Conservation (phyloP, 2,113 vertebrate genomes). For the Onychostruthus taczanowskii region DNA sequence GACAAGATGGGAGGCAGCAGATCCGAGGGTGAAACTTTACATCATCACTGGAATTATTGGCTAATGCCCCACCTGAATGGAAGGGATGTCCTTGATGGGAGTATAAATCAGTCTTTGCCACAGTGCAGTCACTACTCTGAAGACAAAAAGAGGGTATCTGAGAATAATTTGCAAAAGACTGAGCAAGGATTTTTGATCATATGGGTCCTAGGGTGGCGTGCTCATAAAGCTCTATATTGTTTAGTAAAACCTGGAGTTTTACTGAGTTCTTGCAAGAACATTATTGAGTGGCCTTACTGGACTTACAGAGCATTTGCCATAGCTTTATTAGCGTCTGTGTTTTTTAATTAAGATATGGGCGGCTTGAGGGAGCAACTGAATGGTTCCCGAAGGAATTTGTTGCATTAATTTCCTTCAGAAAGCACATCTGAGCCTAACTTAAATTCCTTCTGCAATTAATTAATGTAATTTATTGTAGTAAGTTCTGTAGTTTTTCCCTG, state of each 20-base stretch:
- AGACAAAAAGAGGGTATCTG: background rate
- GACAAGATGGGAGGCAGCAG: background rate
- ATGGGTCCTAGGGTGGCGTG: background rate
- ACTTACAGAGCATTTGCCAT: background rate
- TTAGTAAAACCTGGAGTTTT: background rate
- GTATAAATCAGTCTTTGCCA: background rate
- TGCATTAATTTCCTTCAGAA: conserved; percentile 49
- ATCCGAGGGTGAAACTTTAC: rapidly evolving
- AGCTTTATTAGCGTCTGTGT: conserved; percentile 6
- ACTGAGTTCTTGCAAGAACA: background rate
- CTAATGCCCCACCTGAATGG: background rate
- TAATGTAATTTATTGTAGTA: conserved; percentile 24
- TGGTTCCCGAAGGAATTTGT: conserved; percentile 21
- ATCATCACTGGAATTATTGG: background rate
- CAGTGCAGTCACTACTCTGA: background rate
- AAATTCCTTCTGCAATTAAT: conserved; percentile 36
- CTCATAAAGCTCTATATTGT: background rate
- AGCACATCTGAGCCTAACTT: conserved; percentile 26
- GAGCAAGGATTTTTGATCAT: background rate
- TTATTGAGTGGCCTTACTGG: background rate
- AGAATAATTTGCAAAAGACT: background rate
- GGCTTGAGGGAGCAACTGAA: conserved; percentile 7
- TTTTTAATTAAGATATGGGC: conserved; percentile 48
- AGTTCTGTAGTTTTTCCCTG: background rate
- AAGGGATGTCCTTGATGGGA: background rate